Percentiles rank a stretch among this genome's conserved stretches.
Evolutionary conservation across 2,888 invertebrate genomes (phyloP).

Genomic region (Rotaria sp.): DNA sequence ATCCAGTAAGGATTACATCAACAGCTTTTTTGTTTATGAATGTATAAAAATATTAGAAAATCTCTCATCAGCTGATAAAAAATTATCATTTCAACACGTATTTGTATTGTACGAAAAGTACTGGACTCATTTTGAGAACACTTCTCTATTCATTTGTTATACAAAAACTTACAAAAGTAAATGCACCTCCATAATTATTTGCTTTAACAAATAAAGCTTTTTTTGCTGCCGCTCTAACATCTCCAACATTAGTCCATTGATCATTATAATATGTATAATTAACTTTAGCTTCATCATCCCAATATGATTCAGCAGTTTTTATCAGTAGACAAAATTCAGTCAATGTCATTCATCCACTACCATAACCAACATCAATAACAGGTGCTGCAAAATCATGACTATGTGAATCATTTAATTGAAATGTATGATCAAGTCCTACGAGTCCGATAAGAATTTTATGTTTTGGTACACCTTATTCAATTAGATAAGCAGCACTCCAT

Average conservation of each 20-base stretch:
- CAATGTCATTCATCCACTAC: slow-evolving; percentile 30
- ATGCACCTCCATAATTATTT: slow-evolving; percentile 27
- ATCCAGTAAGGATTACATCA: too few species aligned
- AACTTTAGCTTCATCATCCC: slow-evolving; percentile 34
- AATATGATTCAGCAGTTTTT: slow-evolving; percentile 22
- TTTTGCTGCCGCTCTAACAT: slow-evolving; percentile 28
- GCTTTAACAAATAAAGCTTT: slow-evolving; percentile 23
- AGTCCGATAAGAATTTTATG: slow-evolving; percentile 33
- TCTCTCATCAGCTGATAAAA: too few species aligned
- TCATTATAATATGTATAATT: slow-evolving; percentile 32
- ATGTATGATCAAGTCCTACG: slow-evolving; percentile 35
- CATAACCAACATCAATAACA: slow-evolving; percentile 26
- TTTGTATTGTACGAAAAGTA: too few species aligned
- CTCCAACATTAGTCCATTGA: slow-evolving; percentile 35
- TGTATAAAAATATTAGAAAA: too few species aligned
- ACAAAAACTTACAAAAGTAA: slow-evolving; percentile 31
- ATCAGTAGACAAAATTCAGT: slow-evolving; percentile 23
- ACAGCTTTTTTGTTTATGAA: too few species aligned
- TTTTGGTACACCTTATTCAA: slow-evolving; percentile 29
- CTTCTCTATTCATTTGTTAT: too few species aligned
- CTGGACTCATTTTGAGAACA: too few species aligned
- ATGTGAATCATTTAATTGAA: slow-evolving; percentile 29
- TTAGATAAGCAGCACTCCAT: slow-evolving; percentile 29
- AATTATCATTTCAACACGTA: too few species aligned
- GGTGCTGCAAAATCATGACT: slow-evolving; percentile 30